These are phyloP conservation scores for Colletes collaris DNA, from an alignment of 2,888 invertebrate genomes.

Conservation along the genomic window DNA sequence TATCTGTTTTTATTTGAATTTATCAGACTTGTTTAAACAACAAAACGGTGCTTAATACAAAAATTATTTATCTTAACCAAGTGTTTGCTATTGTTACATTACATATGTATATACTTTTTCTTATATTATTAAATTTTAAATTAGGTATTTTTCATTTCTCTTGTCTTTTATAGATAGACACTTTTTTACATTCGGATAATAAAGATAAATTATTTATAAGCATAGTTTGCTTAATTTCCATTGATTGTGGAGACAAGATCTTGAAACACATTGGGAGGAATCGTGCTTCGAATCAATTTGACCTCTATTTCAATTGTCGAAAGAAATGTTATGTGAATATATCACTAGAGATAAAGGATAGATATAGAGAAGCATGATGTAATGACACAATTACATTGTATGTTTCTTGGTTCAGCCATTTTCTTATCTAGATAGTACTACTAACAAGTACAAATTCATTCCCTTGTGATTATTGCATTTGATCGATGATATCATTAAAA, in stretches of 20 bases:
- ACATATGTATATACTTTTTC: background rate
- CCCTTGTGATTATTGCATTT: too few species aligned
- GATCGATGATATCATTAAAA: too few species aligned
- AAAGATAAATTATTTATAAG: background rate
- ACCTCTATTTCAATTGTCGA: conserved; percentile 40
- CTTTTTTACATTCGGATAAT: too few species aligned
- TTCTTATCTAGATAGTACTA: background rate
- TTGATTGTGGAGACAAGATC: conserved; percentile 3
- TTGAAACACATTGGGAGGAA: conserved; percentile 21
- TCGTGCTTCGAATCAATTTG: conserved; percentile 37
- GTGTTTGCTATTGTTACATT: background rate
- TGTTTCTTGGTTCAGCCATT: conserved; percentile 7
- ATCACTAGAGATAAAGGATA: conserved; percentile 19
- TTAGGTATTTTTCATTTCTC: too few species aligned
- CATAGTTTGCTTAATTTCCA: background rate
- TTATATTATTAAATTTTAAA: too few species aligned
- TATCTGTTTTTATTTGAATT: background rate
- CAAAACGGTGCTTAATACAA: background rate
- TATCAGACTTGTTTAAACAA: conserved; percentile 7
- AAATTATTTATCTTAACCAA: too few species aligned
- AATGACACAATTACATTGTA: conserved; percentile 15
- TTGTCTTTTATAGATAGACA: too few species aligned
- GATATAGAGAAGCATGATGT: conserved; percentile 19
- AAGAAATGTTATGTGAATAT: conserved; percentile 44
- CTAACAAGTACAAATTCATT: too few species aligned